Evolutionary conservation across 2,888 invertebrate species (phyloP), one percentile per base, ranked within the genome.

Genomic region (Phania funesta): DNA sequence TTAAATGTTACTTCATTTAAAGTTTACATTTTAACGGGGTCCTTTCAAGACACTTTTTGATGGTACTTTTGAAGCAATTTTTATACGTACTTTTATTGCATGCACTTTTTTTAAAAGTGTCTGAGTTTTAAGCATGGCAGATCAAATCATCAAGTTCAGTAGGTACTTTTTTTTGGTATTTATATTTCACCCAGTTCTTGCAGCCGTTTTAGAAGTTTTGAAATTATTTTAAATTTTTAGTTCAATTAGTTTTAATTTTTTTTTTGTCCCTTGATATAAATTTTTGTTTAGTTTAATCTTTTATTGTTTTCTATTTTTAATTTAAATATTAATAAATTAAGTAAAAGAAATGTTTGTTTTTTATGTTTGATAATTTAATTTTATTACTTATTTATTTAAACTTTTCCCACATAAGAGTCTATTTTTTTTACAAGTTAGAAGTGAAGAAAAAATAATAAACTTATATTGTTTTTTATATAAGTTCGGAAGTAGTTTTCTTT

Each of bases 251-350:
- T 50, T 65, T 74, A 65, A 60, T 82, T 67, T 26, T n/a, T 16
- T 64, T 24, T 38, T 26, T 11, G 11, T 29, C 4, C 48, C n/a
- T 16, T 50, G 38, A 26, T 18, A 24, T 44, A 26, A 41, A 56
- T 18, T 60, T 46, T 71, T 64, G 38, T 76, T 77, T 81, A 76
- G 76, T 62, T 58, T 52, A 35, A 64, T 41, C 60, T 82, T 78
- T 82, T 79, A 46, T 78, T 82, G 74, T 70, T 78, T 80, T 70
- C 64, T 80, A 68, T 64, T 80, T 77, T 77, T 81, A 62, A 64
- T 70, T 75, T 46, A 46, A 32, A 24, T 50, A 24, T 54, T 44
- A 26, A 24, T 62, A 22, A 6, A 35, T 26, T 35, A 70, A n/a
- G n/a, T n/a, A n/a, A n/a, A 54, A 26, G 4, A 48, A 50, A 32